Percentiles rank a stretch among this genome's conserved stretches.
phyloP scores from a whole-genome alignment of 2,888 invertebrate species.

The Drosophila buzzatii region DNA sequence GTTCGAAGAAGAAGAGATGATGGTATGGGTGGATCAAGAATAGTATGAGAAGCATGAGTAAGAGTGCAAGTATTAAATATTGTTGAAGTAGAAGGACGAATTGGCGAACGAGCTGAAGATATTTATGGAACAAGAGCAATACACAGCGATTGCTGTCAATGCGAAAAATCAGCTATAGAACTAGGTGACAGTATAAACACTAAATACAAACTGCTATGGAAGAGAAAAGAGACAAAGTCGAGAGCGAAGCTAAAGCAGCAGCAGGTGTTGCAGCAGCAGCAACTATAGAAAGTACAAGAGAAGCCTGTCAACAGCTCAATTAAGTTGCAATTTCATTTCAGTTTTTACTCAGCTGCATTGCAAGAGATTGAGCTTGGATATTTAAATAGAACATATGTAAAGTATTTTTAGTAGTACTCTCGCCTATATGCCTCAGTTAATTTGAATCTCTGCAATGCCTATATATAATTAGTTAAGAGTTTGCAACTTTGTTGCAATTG shows the following conservation, averaged over 20 bases:
- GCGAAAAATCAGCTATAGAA: no score
- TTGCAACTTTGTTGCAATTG: conserved; percentile 40
- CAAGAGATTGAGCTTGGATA: not conserved
- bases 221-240: conserved; percentile 50
- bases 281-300: conserved; percentile 19
- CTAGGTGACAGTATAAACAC: conserved; percentile 63
- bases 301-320: conserved; percentile 61
- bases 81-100: not conserved
- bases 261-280: conserved; percentile 22
- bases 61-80: not conserved
- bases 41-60: not conserved
- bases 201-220: conserved; percentile 74
- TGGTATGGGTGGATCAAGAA: not conserved
- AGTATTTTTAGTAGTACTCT: no score
- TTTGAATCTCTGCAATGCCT: no score
- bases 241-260: conserved; percentile 45
- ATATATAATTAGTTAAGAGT: conserved; percentile 34
- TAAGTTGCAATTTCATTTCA: conserved; percentile 11
- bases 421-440: not conserved
- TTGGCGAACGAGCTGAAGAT: not conserved
- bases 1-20: not conserved
- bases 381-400: not conserved
- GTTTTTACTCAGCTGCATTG: not conserved
- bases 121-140: conserved; percentile 15
- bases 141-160: no score